Conservation (phyloP, 2,113 vertebrate species). For the Rhineura floridana region DNA sequence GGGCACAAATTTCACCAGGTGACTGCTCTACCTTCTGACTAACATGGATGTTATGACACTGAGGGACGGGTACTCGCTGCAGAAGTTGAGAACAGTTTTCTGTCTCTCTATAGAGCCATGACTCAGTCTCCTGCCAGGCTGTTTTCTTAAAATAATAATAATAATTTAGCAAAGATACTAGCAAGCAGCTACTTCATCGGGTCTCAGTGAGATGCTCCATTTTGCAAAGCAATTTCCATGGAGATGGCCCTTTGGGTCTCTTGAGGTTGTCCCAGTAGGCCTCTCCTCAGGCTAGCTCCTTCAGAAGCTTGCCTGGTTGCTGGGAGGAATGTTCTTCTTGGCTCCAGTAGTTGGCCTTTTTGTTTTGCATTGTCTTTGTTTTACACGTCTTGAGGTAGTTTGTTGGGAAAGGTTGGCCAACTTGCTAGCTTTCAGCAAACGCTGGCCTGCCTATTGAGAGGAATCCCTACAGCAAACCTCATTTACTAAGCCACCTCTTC, state of each 20-base stretch:
- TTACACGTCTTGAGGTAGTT: background rate
- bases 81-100: background rate
- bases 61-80: background rate
- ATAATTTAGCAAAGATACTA: too few relatives aligned
- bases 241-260: background rate
- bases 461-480: too few relatives aligned
- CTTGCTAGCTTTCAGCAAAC: background rate
- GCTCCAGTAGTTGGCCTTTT: background rate
- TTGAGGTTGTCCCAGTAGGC: background rate
- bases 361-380: background rate
- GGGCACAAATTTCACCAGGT: too few relatives aligned
- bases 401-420: background rate
- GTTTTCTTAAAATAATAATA: background rate
- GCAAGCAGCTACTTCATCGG: background rate
- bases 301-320: background rate
- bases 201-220: background rate
- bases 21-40: background rate
- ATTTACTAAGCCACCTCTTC: background rate
- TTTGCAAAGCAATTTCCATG: constrained; percentile 1
- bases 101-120: too few relatives aligned
- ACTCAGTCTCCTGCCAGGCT: background rate
- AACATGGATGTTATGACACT: background rate
- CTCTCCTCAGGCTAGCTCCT: background rate
- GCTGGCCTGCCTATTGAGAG: background rate
- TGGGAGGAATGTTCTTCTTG: background rate